These are phyloP conservation scores for Phyllostomus discolor DNA, from an alignment of 2,113 vertebrate species.

Conservation along the genomic window DNA sequence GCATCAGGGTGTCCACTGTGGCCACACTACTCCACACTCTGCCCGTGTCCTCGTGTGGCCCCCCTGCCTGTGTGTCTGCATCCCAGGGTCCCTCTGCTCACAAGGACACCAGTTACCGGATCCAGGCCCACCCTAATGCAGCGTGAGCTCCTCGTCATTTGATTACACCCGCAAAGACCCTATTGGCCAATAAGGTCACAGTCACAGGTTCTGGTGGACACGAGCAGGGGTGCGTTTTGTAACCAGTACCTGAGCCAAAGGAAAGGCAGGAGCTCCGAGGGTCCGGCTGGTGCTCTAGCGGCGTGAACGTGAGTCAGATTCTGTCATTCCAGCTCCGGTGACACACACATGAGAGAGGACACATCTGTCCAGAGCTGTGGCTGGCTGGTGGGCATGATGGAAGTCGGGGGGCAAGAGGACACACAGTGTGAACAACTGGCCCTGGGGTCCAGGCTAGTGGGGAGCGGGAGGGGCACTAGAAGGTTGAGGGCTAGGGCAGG, in stretches of 20 bases:
- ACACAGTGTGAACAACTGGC: not conserved
- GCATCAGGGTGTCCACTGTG: too few relatives aligned
- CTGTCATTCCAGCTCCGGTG: not conserved
- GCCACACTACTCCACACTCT: fast-evolving
- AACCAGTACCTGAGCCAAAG: not conserved
- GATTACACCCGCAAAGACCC: not conserved
- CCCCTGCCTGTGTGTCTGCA: not conserved
- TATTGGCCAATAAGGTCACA: too few relatives aligned
- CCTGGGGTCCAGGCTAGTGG: not conserved
- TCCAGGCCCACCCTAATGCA: not conserved
- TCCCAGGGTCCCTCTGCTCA: not conserved
- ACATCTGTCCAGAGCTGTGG: not conserved
- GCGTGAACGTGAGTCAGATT: not conserved
- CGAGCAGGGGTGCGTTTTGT: fast-evolving
- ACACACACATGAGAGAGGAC: not conserved
- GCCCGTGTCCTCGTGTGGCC: fast-evolving
- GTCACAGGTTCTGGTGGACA: not conserved
- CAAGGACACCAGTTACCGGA: fast-evolving
- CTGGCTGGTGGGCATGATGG: not conserved
- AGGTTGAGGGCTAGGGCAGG: not conserved
- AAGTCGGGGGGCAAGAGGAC: not conserved
- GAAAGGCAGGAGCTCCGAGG: fast-evolving
- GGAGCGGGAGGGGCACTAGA: fast-evolving
- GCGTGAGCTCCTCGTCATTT: not conserved
- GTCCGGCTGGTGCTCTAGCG: not conserved